Evolutionary conservation across 2,888 invertebrate species (phyloP).

Genomic region (Dastarcus helophoroides): DNA sequence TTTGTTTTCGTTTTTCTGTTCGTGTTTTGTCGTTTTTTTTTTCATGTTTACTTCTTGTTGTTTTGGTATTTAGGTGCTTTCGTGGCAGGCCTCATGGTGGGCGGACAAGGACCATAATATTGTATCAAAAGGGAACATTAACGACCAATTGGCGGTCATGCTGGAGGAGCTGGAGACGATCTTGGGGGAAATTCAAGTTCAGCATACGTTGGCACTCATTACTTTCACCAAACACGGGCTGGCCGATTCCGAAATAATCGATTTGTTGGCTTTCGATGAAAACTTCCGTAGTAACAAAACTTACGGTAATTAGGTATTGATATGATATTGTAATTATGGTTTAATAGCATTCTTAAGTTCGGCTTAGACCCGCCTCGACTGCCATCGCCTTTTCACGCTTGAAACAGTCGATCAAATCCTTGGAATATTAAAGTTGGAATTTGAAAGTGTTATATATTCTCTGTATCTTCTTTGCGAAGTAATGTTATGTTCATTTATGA

Average conservation of each 20-base stretch:
- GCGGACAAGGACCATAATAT: slow-evolving; percentile 45
- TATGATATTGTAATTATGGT: too few species aligned
- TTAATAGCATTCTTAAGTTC: too few species aligned
- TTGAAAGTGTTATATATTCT: too few species aligned
- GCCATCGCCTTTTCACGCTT: too few species aligned
- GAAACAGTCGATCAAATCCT: too few species aligned
- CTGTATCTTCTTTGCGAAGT: too few species aligned
- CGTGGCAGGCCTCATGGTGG: slow-evolving; percentile 52
- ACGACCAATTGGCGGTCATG: slow-evolving; percentile 53
- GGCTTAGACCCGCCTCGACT: too few species aligned
- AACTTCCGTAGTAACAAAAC: slow-evolving; percentile 52
- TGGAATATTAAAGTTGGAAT: too few species aligned
- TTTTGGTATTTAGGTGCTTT: slow-evolving; percentile 38
- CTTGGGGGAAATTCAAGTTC: slow-evolving; percentile 53
- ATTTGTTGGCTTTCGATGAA: slow-evolving; percentile 52
- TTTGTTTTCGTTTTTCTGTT: too few species aligned
- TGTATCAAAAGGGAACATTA: slow-evolving; percentile 43
- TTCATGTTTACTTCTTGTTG: background rate
- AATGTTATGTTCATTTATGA: too few species aligned
- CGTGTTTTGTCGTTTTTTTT: too few species aligned
- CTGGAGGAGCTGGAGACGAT: slow-evolving; percentile 58
- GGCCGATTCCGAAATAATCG: slow-evolving; percentile 70
- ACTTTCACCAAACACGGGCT: slow-evolving; percentile 67
- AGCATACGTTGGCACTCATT: slow-evolving; percentile 57
- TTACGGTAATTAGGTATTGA: slow-evolving; percentile 48